Base-by-base conservation (phyloP, 2,113 vertebrate species). In the Erinaceus europaeus region DNA sequence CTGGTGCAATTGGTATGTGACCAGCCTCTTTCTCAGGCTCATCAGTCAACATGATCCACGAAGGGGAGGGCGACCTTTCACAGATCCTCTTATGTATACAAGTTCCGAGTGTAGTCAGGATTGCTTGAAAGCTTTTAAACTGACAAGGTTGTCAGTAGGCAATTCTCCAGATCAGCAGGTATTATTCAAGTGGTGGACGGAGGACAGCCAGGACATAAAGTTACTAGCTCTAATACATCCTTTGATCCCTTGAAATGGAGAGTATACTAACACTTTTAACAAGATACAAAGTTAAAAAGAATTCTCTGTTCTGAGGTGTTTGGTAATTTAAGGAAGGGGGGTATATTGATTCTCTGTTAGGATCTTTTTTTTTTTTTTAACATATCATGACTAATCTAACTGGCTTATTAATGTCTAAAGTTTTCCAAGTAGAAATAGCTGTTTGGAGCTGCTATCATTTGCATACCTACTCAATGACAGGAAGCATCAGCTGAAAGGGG, bases 401-500 rank as follows among this genome's bases (percentile, higher is more conserved):
- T n/a, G n/a, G n/a, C n/a, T 32, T 64, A 61, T 29, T 76, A 46
- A 59, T n/a, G n/a, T n/a, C n/a, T n/a, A 68, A 32, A 53, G 23
- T 52, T 7, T 7, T 38, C 10, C 46, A 27, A n/a, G 18, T 0
- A 87, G 71, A 57, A 82, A 75, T 57, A 36, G 68, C 9, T 55
- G 65, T 29, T 40, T 84, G 67, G 38, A 64, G 55, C 9, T 1
- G 13, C 25, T 13, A 25, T 5, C 9, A n/a, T 27, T 46, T 46
- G 29, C 48, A 0, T 79, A 94, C 92, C 91, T 90, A 48, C 53
- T 84, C 0, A 6, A 48, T 50, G 44, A 79, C 55, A 82, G 86
- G 83, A 50, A 40, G 21, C 18, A 10, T 34, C 73, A 38, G 55
- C 29, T 17, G 15, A 4, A 6, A 72, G 52, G 25, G 11, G 17